Conservation (phyloP, 1,140 invertebrate species). For the Galendromus occidentalis region DNA sequence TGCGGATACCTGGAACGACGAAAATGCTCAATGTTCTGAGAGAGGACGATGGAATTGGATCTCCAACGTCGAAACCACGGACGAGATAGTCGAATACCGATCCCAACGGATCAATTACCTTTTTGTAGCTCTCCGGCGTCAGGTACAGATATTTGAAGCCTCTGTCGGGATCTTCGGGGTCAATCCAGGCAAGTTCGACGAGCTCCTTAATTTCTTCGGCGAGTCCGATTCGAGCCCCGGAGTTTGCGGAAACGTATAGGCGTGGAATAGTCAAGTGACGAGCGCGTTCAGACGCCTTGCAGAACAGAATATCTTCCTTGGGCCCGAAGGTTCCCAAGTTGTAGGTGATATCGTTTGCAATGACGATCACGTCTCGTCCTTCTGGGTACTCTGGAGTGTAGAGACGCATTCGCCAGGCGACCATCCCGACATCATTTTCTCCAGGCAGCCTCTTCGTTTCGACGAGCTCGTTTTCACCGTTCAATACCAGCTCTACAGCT, state of each 20-base stretch:
- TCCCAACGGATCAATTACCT: constrained; percentile 31
- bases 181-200: constrained; percentile 50
- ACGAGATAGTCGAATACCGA: background rate
- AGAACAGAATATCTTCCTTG: constrained; percentile 77
- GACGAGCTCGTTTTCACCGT: constrained; percentile 40
- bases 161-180: constrained; percentile 24
- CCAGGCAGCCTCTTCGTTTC: constrained; percentile 80
- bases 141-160: constrained; percentile 93
- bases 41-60: background rate
- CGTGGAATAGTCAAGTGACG: constrained; percentile 65
- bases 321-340: constrained; percentile 89
- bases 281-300: constrained; percentile 67
- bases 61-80: background rate
- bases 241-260: constrained; percentile 86
- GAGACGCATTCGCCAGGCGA: constrained; percentile 80
- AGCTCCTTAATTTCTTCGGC: constrained; percentile 84
- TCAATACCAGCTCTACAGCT: constrained; percentile 64
- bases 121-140: constrained; percentile 74
- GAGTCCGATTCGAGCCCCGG: constrained; percentile 86
- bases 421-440: constrained; percentile 92
- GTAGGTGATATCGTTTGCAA: constrained; percentile 88
- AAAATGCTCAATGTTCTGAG: background rate
- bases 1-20: constrained; percentile 26
- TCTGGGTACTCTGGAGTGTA: constrained; percentile 83
- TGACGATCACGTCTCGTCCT: constrained; percentile 79